Evolutionary conservation across 2,888 invertebrate species (phyloP), one percentile per base, ranked within the genome.

Genomic region (Trachelus stipa): DNA sequence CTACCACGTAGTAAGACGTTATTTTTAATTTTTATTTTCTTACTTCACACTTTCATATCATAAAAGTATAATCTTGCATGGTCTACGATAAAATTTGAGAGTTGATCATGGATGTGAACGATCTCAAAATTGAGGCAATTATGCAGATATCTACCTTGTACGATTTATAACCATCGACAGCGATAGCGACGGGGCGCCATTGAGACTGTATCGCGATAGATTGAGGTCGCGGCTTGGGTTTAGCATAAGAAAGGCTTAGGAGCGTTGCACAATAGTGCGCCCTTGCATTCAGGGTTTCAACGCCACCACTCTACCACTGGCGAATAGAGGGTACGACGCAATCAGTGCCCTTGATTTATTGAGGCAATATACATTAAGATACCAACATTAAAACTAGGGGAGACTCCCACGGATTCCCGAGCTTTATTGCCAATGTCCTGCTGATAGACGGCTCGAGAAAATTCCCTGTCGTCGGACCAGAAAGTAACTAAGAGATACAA

Each of bases 331-430:
- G 88, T 87, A 86, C 85, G 87, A 89, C 88, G 90, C 90, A 91
- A 91, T 91, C 91, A 91, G 91, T 90, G 90, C 86, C 87, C 87
- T 87, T 91, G 91, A 91, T 91, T 91, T 91, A 91, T 91, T 87
- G 90, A 83, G 86, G 90, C 90, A 91, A 91, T 91, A 90, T 90
- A 91, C 91, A 91, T 91, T 91, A 91, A 91, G 91, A 91, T 91
- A 91, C 90, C 90, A 88, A 88, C 91, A 90, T 91, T 91, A 91
- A 91, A 91, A 91, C 90, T 90, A 88, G 90, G 88, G 90, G 90
- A 91, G 89, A 88, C 87, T 86, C 87, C 88, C 86, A 86, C 84
- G 86, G 87, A 83, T 86, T 84, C 84, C 85, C 83, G 81, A 81
- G 85, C 85, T 87, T 87, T 87, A 87, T 87, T 88, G 86, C 86